Evolutionary conservation across 1,140 invertebrate species (phyloP).

Genomic region (Cecropterus lyciades): DNA sequence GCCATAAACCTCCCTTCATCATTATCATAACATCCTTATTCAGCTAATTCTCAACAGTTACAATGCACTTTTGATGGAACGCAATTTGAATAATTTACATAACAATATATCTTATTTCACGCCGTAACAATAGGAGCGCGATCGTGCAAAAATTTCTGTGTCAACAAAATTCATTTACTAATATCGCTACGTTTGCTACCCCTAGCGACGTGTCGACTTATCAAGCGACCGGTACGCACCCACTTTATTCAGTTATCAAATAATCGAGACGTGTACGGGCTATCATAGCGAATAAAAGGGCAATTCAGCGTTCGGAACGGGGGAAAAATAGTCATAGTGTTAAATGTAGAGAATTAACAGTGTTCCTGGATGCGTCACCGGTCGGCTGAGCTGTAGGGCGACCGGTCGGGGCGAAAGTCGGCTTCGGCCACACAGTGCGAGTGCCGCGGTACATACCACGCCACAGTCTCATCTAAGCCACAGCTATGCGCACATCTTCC

Average conservation of each 20-base stretch:
- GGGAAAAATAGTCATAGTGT: constrained; percentile 36
- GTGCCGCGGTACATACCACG: constrained; percentile 65
- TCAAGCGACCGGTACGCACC: constrained; percentile 15
- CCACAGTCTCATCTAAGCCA: constrained; percentile 83
- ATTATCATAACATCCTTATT: constrained; percentile 35
- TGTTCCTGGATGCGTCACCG: constrained; percentile 77
- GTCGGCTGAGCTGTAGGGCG: constrained; percentile 75
- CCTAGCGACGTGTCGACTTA: constrained; percentile 47
- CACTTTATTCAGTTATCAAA: constrained; percentile 20
- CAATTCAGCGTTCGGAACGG: constrained; percentile 19
- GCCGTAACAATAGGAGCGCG: constrained; percentile 51
- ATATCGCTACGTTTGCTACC: constrained; percentile 49
- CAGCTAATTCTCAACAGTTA: constrained; percentile 39
- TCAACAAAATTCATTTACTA: constrained; percentile 58
- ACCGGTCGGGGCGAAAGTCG: constrained; percentile 82
- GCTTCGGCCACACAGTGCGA: constrained; percentile 68
- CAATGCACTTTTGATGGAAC: constrained; percentile 41
- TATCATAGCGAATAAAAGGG: constrained; percentile 35
- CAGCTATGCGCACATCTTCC: constrained; percentile 82
- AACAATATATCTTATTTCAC: constrained; percentile 53
- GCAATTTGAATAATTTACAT: constrained; percentile 42
- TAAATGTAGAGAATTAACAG: constrained; percentile 63
- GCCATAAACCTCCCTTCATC: constrained; percentile 10
- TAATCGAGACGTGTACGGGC: constrained; percentile 14
- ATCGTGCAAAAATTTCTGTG: constrained; percentile 56